Conservation (phyloP, 2,888 invertebrate species). For the Dione vanillae region DNA sequence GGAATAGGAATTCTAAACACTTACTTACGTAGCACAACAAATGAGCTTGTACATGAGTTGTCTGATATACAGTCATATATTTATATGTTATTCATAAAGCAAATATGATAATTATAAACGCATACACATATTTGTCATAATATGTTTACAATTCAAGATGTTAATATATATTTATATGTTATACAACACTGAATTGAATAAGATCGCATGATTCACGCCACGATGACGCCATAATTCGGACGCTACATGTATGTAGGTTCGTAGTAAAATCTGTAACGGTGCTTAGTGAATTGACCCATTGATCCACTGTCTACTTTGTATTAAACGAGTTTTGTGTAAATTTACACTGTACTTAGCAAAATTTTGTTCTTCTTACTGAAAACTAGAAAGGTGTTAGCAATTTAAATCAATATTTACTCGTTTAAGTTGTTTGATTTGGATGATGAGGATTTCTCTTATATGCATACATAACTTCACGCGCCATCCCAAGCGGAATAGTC, state of each 20-base stretch:
- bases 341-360: neutral
- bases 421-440: too few relatives aligned
- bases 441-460: too few relatives aligned
- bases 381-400: neutral
- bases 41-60: too few relatives aligned
- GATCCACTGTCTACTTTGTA: conserved; percentile 20
- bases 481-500: too few relatives aligned
- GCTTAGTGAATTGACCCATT: conserved; percentile 33
- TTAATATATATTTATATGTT: neutral
- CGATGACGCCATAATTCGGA: conserved; percentile 28
- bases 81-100: too few relatives aligned
- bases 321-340: conserved; percentile 9
- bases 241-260: conserved; percentile 13
- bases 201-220: conserved; percentile 27
- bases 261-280: conserved; percentile 35
- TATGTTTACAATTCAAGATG: neutral
- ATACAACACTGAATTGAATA: neutral
- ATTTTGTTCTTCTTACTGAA: neutral
- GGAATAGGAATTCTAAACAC: too few relatives aligned
- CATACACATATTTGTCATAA: conserved; percentile 1
- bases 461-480: too few relatives aligned
- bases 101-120: neutral
- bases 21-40: too few relatives aligned
- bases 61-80: too few relatives aligned
- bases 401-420: neutral